phyloP scores from a whole-genome alignment of 2,888 invertebrate genomes.

The Arrhopalites spinosus region DNA sequence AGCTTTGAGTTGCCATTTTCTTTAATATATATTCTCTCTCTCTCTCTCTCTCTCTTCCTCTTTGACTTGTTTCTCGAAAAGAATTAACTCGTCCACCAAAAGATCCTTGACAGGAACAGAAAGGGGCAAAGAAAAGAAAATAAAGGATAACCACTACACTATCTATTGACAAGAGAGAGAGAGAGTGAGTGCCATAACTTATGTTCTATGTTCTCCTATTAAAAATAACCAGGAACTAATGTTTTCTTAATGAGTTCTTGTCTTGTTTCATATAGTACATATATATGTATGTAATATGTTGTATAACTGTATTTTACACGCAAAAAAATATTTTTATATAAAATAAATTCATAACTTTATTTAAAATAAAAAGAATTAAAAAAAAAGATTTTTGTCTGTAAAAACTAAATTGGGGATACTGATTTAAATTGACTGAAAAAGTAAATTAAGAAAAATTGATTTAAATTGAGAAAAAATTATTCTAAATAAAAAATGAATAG shows the following conservation, averaged over 20 bases:
- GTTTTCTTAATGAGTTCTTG: neutral
- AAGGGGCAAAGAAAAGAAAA: neutral
- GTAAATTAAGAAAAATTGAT: too few species aligned
- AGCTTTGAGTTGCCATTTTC: constrained; percentile 21
- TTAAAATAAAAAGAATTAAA: too few species aligned
- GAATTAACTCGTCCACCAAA: constrained; percentile 18
- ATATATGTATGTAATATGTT: too few species aligned
- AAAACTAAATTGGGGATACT: too few species aligned
- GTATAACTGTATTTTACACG: too few species aligned
- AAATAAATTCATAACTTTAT: too few species aligned
- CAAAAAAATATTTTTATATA: too few species aligned
- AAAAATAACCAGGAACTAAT: constrained; percentile 8
- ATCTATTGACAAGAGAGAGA: neutral
- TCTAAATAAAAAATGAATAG: neutral
- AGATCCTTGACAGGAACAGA: neutral
- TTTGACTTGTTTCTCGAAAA: too few species aligned
- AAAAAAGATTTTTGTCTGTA: too few species aligned
- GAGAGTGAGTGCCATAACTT: constrained; percentile 4
- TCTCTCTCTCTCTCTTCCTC: neutral
- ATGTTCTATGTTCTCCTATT: constrained; percentile 10
- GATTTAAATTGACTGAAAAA: too few species aligned
- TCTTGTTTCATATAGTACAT: too few species aligned
- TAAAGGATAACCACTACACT: neutral
- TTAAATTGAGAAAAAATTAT: too few species aligned
- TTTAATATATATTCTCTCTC: constrained; percentile 1